Evolutionary conservation across 2,888 invertebrate genomes (phyloP).

Genomic region (Cheiracanthium punctorium): DNA sequence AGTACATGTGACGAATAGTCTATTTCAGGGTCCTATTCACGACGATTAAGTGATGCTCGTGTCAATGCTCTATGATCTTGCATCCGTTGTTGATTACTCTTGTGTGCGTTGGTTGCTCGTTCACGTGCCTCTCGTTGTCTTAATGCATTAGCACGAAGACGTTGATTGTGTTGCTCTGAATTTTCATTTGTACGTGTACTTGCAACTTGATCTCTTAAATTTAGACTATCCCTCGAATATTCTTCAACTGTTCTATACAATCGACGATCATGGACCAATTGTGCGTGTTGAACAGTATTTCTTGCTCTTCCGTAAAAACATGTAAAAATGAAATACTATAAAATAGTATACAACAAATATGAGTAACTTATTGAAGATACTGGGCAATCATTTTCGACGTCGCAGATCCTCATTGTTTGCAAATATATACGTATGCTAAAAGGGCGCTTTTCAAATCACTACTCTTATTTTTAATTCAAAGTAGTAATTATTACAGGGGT

Average conservation of each 20-base stretch:
- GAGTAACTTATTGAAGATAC: no score
- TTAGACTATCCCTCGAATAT: no score
- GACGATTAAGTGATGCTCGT: neutral
- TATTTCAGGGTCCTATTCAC: neutral
- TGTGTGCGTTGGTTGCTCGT: neutral
- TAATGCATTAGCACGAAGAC: neutral
- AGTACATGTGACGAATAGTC: slow-evolving; percentile 1
- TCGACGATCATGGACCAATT: neutral
- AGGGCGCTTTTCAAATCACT: no score
- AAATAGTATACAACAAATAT: no score
- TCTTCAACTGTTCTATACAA: neutral
- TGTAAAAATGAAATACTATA: no score
- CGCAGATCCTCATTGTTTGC: no score
- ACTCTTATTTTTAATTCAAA: no score
- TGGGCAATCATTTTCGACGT: no score
- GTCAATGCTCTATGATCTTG: neutral
- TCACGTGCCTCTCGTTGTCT: neutral
- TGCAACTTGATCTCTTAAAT: neutral
- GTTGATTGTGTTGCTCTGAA: neutral
- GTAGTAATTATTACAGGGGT: no score
- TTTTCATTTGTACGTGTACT: neutral
- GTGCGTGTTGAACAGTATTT: neutral
- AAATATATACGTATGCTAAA: no score
- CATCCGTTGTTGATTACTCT: neutral
- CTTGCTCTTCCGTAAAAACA: neutral